Evolutionary conservation across 2,113 vertebrate genomes (phyloP), one percentile per base, ranked within the genome.

Genomic region (Oophaga pumilio): DNA sequence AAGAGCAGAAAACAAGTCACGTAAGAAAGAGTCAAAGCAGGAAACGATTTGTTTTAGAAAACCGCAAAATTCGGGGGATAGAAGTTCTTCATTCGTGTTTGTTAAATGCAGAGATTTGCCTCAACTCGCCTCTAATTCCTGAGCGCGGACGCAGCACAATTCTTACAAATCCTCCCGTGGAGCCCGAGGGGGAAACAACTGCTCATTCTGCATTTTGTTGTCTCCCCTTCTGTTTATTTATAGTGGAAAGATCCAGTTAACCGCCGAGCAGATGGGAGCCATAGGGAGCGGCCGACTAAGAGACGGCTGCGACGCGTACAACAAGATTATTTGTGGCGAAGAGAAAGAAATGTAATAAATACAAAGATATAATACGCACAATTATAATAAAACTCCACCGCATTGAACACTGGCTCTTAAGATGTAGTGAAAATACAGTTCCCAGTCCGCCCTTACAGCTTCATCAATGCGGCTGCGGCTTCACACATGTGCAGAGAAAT

Each of bases 61-160:
- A 22, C 85, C 76, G 56, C 74, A 68, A 26, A 24, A 62, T 9
- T 77, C 76, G 50, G 11, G 76, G 8, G 68, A 76, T 20, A 56
- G 13, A 60, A 26, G 49, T 8, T 8, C 18, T 49, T 26, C 22
- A 56, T 17, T 57, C 24, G 11, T 56, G 50, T 50, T 28, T 78
- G 49, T 43, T 77, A 66, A 13, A 56, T 49, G 49, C 18, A 56
- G 85, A 53, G 52, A 64, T 80, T 24, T 81, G 85, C 85, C 24
- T 33, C 59, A 80, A 81, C 62, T 24, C 82, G 85, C 66, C 85
- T 82, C 20, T 14, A 60, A 60, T 81, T 81, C 64, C 79, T 87
- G 24, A 28, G 52, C 43, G n/a, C 50, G 59, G 77, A 71, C 73
- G 17, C 20, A 28, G 20, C 14, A n/a, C 85, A 57, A 26, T 59